Evolutionary conservation across 2,888 invertebrate genomes (phyloP), one percentile per base, ranked within the genome.

Genomic region (Chesias legatella): DNA sequence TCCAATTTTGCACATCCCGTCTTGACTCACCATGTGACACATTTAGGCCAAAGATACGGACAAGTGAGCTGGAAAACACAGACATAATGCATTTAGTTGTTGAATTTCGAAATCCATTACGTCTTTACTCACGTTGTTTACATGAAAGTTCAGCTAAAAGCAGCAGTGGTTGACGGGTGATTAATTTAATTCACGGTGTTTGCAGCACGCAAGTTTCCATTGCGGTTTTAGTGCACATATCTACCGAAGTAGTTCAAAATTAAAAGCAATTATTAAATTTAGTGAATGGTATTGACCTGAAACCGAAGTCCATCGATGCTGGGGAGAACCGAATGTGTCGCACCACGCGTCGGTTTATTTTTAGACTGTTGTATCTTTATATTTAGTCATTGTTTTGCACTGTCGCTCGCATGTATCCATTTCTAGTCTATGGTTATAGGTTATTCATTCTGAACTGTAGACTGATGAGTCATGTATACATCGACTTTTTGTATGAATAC

Each of bases 271-370:
- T 44, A 7, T 8, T 48, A 35, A 35, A 39, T 43, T 13, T 40
- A n/a, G 23, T n/a, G 1, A 21, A n/a, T 27, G 30, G 24, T 39
- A 40, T 31, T 44, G 46, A 38, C 29, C 40, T 51, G 41, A 43
- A 44, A 43, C 35, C 48, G 51, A 58, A 63, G 56, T 63, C 46
- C 51, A 46, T 39, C 67, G 48, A 57, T 52, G 69, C 61, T 65
- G 71, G 73, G 59, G 71, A 70, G 65, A 48, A 53, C 58, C 52
- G 56, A 53, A 58, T 54, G 61, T 60, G 57, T 53, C 51, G 66
- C 49, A 63, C 79, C 69, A 79, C 75, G 79, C 79, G 68, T 66
- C 44, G 79, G 58, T 51, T 49, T 81, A 81, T 79, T 77, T 80
- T 79, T 78, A 76, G 73, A 63, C 53, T 45, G 37, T 56, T 77